Conservation (phyloP, 2,113 vertebrate genomes). For the Rousettus leschenaultii region DNA sequence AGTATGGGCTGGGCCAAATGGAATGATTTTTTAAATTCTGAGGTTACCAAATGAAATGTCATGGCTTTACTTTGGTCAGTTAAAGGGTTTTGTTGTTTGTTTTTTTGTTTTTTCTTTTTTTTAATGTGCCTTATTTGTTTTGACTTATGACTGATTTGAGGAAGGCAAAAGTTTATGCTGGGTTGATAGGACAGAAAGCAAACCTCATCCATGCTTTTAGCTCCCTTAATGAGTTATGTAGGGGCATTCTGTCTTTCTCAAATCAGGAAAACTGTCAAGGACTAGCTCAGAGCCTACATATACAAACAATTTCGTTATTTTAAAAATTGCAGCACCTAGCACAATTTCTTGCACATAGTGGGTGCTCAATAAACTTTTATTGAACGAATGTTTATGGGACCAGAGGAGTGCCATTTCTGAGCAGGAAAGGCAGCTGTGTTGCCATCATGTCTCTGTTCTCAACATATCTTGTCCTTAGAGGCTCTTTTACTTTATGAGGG, state of each 20-base stretch:
- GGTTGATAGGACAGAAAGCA: background rate
- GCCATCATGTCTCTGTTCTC: background rate
- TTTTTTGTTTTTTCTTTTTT: constrained; percentile 39
- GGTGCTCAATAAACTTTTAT: constrained; percentile 58
- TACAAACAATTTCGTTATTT: constrained; percentile 49
- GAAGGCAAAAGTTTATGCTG: constrained; percentile 34
- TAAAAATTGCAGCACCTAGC: constrained; percentile 37
- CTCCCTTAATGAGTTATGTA: background rate
- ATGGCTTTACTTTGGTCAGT: constrained; percentile 82
- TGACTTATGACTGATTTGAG: constrained; percentile 48
- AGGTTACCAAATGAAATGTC: constrained; percentile 78
- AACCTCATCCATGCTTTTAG: background rate
- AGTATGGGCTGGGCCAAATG: constrained; percentile 77
- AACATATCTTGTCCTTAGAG: background rate
- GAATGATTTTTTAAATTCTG: constrained; percentile 83
- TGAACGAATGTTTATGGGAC: constrained; percentile 48
- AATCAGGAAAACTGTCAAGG: constrained; percentile 34
- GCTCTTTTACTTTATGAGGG: background rate
- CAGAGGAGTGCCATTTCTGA: constrained; percentile 21
- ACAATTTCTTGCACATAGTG: constrained; percentile 31
- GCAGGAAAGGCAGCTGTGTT: constrained; percentile 3
- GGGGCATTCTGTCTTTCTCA: constrained; percentile 29
- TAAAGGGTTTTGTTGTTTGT: constrained; percentile 62
- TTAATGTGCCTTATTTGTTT: constrained; percentile 72
- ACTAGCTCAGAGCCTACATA: constrained; percentile 9